These are phyloP conservation scores for Amphipyra berbera DNA, from an alignment of 2,888 invertebrate species.

Conservation along the genomic window DNA sequence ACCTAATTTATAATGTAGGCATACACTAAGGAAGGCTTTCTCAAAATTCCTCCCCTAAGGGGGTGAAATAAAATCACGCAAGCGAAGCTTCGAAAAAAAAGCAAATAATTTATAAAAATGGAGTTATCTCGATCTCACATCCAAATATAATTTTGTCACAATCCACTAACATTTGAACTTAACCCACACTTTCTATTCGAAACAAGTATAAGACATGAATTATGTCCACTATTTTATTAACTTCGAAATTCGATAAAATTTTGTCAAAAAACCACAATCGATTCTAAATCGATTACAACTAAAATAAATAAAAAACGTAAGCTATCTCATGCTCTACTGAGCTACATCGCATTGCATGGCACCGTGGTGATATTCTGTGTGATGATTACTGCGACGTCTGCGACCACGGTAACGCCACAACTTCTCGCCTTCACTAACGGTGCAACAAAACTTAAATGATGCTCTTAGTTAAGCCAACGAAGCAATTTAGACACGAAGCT, in stretches of 20 bases:
- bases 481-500: constrained; percentile 23
- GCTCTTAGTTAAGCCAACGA: constrained; percentile 38
- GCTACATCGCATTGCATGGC: constrained; percentile 66
- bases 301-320: constrained; percentile 58
- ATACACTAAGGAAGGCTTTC: too few relatives aligned
- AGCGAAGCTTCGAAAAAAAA: too few relatives aligned
- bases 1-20: too few relatives aligned
- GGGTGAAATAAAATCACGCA: too few relatives aligned
- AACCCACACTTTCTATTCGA: constrained; percentile 27
- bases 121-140: too few relatives aligned
- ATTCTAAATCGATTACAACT: constrained; percentile 70
- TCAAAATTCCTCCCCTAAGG: too few relatives aligned
- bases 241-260: constrained; percentile 38
- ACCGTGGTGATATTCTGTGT: constrained; percentile 27
- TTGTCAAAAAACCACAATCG: constrained; percentile 57
- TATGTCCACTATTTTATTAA: constrained; percentile 18
- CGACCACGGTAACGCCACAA: constrained; percentile 12
- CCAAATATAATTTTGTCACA: constrained; percentile 9
- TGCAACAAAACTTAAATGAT: constrained; percentile 27
- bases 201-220: constrained; percentile 19
- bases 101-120: too few relatives aligned
- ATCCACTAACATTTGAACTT: constrained; percentile 19
- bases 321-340: constrained; percentile 77
- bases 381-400: constrained; percentile 46
- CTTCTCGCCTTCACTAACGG: constrained; percentile 43